Evolutionary conservation across 2,888 invertebrate genomes (phyloP).

Genomic region (Lasioglossum marginatum): DNA sequence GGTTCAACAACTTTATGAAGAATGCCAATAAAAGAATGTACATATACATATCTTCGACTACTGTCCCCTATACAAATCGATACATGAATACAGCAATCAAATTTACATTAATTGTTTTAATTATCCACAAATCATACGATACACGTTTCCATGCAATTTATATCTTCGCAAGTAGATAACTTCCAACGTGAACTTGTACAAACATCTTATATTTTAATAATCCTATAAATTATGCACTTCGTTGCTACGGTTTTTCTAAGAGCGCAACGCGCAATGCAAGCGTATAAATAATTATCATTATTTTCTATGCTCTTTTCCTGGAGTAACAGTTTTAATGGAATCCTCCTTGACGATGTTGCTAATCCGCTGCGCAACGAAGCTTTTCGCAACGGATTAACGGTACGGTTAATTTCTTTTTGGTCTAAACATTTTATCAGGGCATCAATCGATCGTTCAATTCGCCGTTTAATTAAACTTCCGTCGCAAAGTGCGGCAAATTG

Average conservation of each 20-base stretch:
- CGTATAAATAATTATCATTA: neutral
- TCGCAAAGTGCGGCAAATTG: conserved; percentile 16
- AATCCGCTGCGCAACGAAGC: neutral
- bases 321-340: neutral
- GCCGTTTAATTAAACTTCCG: conserved; percentile 25
- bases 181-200: neutral
- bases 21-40: too few species aligned
- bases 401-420: neutral
- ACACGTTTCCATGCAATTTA: neutral
- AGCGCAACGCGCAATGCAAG: neutral
- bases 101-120: neutral
- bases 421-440: neutral
- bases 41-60: neutral
- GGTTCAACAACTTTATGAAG: too few species aligned
- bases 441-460: conserved; percentile 15
- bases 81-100: neutral
- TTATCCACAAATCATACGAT: neutral
- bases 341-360: neutral
- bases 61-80: neutral
- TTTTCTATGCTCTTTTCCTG: neutral
- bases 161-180: neutral
- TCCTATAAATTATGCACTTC: neutral
- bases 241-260: neutral
- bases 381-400: conserved; percentile 1
- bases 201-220: neutral